A percentile compares a stretch with the other conserved stretches of the same genome.
Evolutionary conservation across 1,140 invertebrate genomes (phyloP).

Genomic region (Zaprionus vittiger): DNA sequence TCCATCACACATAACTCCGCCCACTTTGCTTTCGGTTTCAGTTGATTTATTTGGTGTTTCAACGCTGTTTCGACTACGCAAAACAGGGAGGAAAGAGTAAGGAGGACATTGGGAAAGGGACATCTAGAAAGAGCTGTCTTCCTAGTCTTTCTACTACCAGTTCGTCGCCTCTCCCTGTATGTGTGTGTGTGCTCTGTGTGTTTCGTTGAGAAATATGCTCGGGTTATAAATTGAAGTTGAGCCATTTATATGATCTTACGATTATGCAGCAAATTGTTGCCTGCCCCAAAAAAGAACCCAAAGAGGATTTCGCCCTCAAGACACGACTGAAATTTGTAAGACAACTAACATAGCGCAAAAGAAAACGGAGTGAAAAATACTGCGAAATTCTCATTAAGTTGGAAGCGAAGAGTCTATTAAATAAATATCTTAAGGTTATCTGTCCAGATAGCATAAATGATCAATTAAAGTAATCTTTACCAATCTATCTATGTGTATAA

Average conservation of each 20-base stretch:
- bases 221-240: conserved; percentile 77
- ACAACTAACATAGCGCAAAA: not conserved
- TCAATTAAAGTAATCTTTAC: not conserved
- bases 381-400: conserved; percentile 15
- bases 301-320: conserved; percentile 1
- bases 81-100: conserved; percentile 1
- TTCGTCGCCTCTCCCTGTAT: not conserved
- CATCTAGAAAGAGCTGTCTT: not conserved
- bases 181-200: conserved; percentile 4
- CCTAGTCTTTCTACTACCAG: conserved; percentile 22
- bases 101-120: not conserved
- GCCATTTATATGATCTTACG: conserved; percentile 75
- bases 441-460: not conserved
- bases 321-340: conserved; percentile 22
- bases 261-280: conserved; percentile 71
- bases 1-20: conserved; percentile 23
- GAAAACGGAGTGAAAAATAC: conserved; percentile 11
- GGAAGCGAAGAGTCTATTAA: not conserved
- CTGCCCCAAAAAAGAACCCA: not conserved
- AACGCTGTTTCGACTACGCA: conserved; percentile 32
- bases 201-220: conserved; percentile 56
- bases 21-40: conserved; percentile 66
- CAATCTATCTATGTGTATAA: not conserved
- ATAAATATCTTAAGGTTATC: not conserved
- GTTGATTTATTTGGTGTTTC: conserved; percentile 77